Evolutionary conservation across 2,113 vertebrate species (phyloP).

Genomic region (Neomonachus schauinslandi): DNA sequence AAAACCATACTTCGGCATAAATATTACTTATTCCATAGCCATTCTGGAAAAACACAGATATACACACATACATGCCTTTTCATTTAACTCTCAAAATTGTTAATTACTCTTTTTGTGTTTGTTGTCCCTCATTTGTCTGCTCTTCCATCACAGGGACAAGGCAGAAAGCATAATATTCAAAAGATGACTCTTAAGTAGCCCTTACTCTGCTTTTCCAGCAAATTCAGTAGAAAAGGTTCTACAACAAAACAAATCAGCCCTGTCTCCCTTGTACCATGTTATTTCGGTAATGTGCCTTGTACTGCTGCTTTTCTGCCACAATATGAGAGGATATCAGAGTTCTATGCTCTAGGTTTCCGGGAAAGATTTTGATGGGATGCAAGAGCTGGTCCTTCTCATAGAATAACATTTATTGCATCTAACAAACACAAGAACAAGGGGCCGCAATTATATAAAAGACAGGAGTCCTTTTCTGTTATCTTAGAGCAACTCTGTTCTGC

Average conservation of each 20-base stretch:
- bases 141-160: not conserved
- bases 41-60: not conserved
- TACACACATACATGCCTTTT: fast-evolving
- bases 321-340: not conserved
- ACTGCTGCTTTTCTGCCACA: not conserved
- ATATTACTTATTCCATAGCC: not conserved
- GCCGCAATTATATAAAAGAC: constrained; percentile 48
- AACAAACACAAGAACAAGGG: not conserved
- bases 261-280: not conserved
- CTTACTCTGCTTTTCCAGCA: not conserved
- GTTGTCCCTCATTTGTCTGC: not conserved
- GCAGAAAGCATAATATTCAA: not conserved
- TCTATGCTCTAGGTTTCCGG: not conserved
- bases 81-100: not conserved
- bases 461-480: constrained; percentile 50
- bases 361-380: constrained; percentile 63
- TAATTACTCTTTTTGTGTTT: not conserved
- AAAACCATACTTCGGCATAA: not conserved
- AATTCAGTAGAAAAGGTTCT: not conserved
- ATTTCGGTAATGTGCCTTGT: not conserved
- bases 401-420: constrained; percentile 54
- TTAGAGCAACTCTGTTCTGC: constrained; percentile 50
- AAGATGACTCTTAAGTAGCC: not conserved
- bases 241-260: not conserved
- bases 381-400: not conserved